Evolutionary conservation across 1,140 invertebrate genomes (phyloP).

Genomic region (Rhagoletis zephyria): DNA sequence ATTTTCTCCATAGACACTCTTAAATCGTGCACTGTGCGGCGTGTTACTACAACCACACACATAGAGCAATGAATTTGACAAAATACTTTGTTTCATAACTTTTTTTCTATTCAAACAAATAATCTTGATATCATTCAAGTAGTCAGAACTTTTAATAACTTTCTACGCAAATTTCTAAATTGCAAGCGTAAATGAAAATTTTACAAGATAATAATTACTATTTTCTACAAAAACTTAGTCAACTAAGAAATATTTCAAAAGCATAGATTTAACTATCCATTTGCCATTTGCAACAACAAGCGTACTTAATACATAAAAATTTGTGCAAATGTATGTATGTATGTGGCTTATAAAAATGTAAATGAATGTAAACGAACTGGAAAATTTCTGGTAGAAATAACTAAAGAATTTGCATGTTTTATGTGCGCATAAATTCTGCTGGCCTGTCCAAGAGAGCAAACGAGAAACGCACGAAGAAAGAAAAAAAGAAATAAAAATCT

Average conservation of each 20-base stretch:
- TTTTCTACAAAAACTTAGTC: background rate
- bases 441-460: background rate
- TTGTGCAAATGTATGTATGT: background rate
- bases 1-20: no score
- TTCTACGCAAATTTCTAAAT: background rate
- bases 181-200: conserved; percentile 13
- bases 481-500: background rate
- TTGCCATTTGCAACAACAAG: no score
- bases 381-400: conserved; percentile 18
- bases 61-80: no score
- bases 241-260: background rate
- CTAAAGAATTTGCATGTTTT: conserved; percentile 13
- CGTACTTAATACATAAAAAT: no score
- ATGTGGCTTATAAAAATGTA: background rate
- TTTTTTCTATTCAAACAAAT: background rate
- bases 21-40: no score
- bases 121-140: background rate
- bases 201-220: conserved; percentile 28
- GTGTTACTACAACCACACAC: no score
- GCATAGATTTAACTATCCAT: no score
- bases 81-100: no score
- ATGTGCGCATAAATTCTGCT: conserved; percentile 7
- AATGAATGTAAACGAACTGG: conserved; percentile 2
- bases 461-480: background rate
- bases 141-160: background rate